Evolutionary conservation across 2,113 vertebrate genomes (phyloP), one percentile per base, ranked within the genome.

Genomic region (Puffinus mauretanicus): DNA sequence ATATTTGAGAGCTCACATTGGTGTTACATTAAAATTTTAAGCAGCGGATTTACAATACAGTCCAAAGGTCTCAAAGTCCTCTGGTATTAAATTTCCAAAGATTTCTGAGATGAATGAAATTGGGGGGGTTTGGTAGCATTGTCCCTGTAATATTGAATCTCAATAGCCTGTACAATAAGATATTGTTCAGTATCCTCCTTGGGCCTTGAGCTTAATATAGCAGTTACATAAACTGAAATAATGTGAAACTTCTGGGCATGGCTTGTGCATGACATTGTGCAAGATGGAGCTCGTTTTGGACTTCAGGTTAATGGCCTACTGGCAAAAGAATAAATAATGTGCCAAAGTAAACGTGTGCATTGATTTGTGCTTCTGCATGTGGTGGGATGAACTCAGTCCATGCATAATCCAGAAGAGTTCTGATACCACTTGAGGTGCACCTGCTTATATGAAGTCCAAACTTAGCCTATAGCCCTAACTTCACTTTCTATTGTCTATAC

Each of bases 161-260:
- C 78, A 94, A 72, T 80, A 91, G 81, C 73, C 78, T 75, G 44
- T 89, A 91, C 88, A 94, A 87, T 94, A 70, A 89, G 81, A 87
- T 95, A 94, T 87, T 96, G 88, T 97, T 96, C 82, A 69, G 88
- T 94, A 58, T 96, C 82, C 79, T 95, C 67, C 46, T 87, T 91
- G 84, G 94, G 46, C 89, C 66, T 87, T 76, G 66, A 93, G 86
- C 42, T 82, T 94, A 91, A 85, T 88, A 70, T 38, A 51, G 84
- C 71, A 86, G 75, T 96, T 97, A 90, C 62, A 73, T 94, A 95
- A 97, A 90, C 66, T 67, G 81, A 82, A 96, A 96, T 61, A 93
- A 95, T 86, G 49, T 80, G 84, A 89, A 94, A 79, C 58, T 91
- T 93, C 91, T 95, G 72, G 60, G 19, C 77, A 58, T 80, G 34